Evolutionary conservation across 1,140 invertebrate species (phyloP), one percentile per base, ranked within the genome.

Genomic region (Zelostemma sp.): DNA sequence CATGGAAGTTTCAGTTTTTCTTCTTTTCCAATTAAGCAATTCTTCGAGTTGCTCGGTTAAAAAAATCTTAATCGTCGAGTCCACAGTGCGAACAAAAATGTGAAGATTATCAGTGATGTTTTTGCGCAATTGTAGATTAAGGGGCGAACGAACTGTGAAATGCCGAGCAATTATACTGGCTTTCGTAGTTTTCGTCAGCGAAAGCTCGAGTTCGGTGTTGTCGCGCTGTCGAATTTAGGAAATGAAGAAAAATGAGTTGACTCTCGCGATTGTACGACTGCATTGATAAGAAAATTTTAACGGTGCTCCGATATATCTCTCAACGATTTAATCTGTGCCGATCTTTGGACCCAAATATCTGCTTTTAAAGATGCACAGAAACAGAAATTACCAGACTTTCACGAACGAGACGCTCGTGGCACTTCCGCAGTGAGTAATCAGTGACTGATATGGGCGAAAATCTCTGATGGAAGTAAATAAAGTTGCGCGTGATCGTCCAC

Each of bases 341-440:
- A 47, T 25, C 50, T 11, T 8, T 19, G 46, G 43, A 46, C 4
- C 18, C 40, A 58, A 65, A 61, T 55, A 54, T 33, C 43, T 12
- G 40, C 57, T 31, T 38, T n/a, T 63, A n/a, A 49, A 28, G 61
- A 80, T 80, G 78, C 50, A 72, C 64, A 71, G 50, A 47, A 70
- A 64, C 28, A 73, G 47, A 49, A 77, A 79, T 66, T 80, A 80
- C 71, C 46, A 75, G 56, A 79, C 77, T 19, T 79, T 80, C 49
- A 9, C 33, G 6, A 18, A 19, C 4, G 41, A 53, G 12, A 17
- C 49, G 6, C 31, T 47, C 11, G 21, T 8, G 38, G 21, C 43
- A 47, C 16, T 54, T 17, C 31, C 48, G 8, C 54, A 49, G 63
- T 62, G 14, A 71, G 63, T 66, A 58, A 25, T 25, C 21, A 8